Conservation (phyloP, 2,113 vertebrate genomes). For the Nesoenas mayeri region DNA sequence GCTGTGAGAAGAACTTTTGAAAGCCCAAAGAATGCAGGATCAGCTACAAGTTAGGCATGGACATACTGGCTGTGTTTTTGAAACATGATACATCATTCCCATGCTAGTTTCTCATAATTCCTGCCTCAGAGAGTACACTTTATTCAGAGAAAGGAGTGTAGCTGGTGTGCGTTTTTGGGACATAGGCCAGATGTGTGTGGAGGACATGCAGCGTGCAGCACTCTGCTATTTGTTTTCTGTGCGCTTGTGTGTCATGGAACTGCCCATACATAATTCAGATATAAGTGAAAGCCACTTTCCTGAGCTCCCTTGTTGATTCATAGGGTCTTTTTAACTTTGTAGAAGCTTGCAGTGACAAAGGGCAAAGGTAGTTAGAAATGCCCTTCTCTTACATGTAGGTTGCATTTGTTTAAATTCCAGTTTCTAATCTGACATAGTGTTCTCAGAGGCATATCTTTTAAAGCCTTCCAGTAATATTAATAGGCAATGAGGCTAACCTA, state of each 20-base stretch:
- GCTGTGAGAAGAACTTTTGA: neutral
- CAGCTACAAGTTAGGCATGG: neutral
- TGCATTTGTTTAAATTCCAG: constrained; percentile 16
- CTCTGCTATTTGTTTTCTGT: constrained; percentile 11
- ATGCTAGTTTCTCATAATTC: neutral
- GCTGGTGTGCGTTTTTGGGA: neutral
- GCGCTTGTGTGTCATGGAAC: neutral
- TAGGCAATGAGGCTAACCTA: neutral
- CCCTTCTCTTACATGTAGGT: neutral
- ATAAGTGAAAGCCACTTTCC: neutral
- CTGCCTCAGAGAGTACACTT: neutral
- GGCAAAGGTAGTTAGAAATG: neutral
- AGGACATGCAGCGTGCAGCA: neutral
- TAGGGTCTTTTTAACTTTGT: neutral
- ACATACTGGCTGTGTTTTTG: neutral
- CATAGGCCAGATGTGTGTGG: neutral
- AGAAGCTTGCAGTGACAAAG: neutral
- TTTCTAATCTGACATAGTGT: neutral
- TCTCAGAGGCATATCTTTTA: neutral
- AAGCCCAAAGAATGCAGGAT: neutral
- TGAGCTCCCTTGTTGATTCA: neutral
- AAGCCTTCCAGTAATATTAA: neutral
- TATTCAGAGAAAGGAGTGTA: neutral
- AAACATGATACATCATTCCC: neutral
- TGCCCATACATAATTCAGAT: neutral